phyloP scores from a whole-genome alignment of 2,113 vertebrate species.

The Progne subis region DNA sequence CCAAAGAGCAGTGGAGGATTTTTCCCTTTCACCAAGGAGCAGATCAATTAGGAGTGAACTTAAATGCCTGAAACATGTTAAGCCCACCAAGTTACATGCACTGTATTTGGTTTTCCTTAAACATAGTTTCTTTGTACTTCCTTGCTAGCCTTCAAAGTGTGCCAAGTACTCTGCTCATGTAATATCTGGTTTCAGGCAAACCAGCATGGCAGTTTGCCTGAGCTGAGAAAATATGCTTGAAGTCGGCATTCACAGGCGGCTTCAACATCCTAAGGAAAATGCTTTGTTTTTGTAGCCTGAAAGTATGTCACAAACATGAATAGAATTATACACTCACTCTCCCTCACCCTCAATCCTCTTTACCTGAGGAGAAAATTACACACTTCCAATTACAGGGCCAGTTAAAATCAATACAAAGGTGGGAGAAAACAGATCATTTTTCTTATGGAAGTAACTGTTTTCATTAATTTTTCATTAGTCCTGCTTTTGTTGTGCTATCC shows the following conservation, averaged over 20 bases:
- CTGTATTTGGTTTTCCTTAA: slow-evolving; percentile 20
- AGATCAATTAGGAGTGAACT: neutral
- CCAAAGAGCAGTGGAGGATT: neutral
- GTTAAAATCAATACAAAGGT: slow-evolving; percentile 77
- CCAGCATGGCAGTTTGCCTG: slow-evolving; percentile 56
- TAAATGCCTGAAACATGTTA: neutral
- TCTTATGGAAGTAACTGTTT: slow-evolving; percentile 76
- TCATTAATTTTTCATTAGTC: slow-evolving; percentile 80
- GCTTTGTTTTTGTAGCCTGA: slow-evolving; percentile 46
- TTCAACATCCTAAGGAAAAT: slow-evolving; percentile 40
- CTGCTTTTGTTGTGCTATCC: slow-evolving; percentile 66
- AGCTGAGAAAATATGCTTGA: slow-evolving; percentile 33
- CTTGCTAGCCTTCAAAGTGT: slow-evolving; percentile 10
- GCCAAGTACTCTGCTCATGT: slow-evolving; percentile 7
- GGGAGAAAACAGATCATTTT: slow-evolving; percentile 75
- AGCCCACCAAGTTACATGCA: neutral
- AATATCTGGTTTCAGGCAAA: slow-evolving; percentile 54
- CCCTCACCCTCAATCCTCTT: slow-evolving; percentile 44
- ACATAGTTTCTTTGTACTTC: slow-evolving; percentile 6
- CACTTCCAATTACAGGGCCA: slow-evolving; percentile 75
- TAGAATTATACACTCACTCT: slow-evolving; percentile 25
- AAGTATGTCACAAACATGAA: slow-evolving; percentile 41
- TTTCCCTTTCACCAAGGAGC: neutral
- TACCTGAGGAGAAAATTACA: slow-evolving; percentile 75
- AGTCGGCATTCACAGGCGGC: slow-evolving; percentile 13